These are phyloP conservation scores for Parascotia fuliginaria DNA, from an alignment of 2,888 invertebrate species.

Conservation along the genomic window DNA sequence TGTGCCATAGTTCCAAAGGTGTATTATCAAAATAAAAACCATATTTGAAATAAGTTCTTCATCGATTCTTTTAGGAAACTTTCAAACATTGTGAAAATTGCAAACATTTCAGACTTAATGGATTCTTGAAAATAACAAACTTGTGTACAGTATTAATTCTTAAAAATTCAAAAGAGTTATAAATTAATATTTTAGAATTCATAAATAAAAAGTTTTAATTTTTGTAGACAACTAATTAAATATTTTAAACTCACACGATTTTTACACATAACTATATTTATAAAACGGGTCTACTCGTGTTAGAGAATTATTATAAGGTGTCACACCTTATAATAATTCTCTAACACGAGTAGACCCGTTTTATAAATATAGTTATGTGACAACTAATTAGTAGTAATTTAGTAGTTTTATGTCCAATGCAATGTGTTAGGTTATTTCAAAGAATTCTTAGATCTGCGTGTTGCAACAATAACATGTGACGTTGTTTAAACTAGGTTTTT, in stretches of 20 bases:
- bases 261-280: too few species aligned
- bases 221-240: not conserved
- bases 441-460: not conserved
- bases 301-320: too few species aligned
- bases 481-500: too few species aligned
- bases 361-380: too few species aligned
- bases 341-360: too few species aligned
- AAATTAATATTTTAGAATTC: not conserved
- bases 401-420: not conserved
- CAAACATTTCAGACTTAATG: conserved; percentile 42
- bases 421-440: not conserved
- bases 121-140: conserved; percentile 23
- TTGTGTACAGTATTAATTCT: conserved; percentile 4
- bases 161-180: not conserved
- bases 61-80: conserved; percentile 52
- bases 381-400: too few species aligned
- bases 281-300: too few species aligned
- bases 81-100: conserved; percentile 51
- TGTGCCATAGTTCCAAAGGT: conserved; percentile 50
- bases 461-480: not conserved
- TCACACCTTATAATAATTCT: too few species aligned
- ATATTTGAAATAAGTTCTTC: conserved; percentile 54
- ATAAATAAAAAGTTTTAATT: not conserved
- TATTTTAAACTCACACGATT: too few species aligned
- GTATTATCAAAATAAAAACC: conserved; percentile 57